Evolutionary conservation across 2,797 vertebrate genomes (phyloP).

Genomic region (Leontopithecus rosalia): DNA sequence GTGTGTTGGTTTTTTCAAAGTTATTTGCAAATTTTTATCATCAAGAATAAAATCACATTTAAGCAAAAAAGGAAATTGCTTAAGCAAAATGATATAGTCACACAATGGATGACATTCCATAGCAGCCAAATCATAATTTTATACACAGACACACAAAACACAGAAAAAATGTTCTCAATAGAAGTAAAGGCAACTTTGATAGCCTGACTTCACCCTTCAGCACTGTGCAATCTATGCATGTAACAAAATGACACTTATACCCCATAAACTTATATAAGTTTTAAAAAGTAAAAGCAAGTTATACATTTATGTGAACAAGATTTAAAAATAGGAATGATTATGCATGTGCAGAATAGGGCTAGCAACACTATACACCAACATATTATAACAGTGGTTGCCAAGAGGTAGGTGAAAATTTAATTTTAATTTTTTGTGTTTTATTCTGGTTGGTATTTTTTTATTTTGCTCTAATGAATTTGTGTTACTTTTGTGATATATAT

Average conservation of each 20-base stretch:
- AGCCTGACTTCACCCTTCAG: background rate
- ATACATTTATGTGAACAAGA: background rate
- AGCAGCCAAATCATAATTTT: background rate
- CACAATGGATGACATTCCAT: background rate
- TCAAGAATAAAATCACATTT: conserved; percentile 4
- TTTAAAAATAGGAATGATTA: background rate
- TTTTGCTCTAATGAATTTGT: conserved; percentile 1
- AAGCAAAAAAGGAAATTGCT: background rate
- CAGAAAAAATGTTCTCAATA: background rate
- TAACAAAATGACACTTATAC: background rate
- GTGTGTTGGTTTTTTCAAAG: background rate
- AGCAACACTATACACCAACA: background rate
- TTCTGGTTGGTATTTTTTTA: background rate
- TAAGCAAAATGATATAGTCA: background rate
- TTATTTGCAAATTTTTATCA: conserved; percentile 39
- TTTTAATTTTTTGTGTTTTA: background rate
- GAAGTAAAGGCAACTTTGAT: background rate
- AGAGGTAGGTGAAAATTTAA: background rate
- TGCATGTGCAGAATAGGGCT: background rate
- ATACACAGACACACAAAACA: background rate
- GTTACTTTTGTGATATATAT: conserved; percentile 31
- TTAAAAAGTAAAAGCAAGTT: background rate
- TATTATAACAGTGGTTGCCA: background rate
- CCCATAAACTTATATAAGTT: background rate
- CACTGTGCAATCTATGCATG: background rate